Evolutionary conservation across 2,888 invertebrate species (phyloP).

Genomic region (Dasypolia templi): DNA sequence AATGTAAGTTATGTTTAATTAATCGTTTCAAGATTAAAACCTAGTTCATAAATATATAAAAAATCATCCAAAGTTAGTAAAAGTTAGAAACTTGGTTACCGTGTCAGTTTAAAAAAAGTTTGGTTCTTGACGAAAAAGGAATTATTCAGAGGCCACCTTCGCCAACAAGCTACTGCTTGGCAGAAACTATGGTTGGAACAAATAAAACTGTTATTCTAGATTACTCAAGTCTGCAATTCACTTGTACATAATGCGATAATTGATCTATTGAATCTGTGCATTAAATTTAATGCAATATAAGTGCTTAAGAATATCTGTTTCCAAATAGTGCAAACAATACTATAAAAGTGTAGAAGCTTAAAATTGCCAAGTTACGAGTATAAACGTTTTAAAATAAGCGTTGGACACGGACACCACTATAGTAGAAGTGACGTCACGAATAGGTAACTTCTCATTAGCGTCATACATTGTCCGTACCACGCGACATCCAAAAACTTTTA

Average conservation of each 20-base stretch:
- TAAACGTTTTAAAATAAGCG: too few relatives aligned
- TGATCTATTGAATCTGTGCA: not conserved
- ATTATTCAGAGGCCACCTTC: not conserved
- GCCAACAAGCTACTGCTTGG: not conserved
- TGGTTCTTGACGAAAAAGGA: not conserved
- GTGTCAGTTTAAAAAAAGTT: slow-evolving; percentile 12
- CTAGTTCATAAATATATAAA: slow-evolving; percentile 21
- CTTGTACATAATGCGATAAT: too few relatives aligned
- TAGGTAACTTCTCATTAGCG: too few relatives aligned
- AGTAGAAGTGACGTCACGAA: too few relatives aligned
- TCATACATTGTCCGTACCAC: too few relatives aligned
- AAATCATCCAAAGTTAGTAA: not conserved
- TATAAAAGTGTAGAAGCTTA: too few relatives aligned
- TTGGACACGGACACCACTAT: too few relatives aligned
- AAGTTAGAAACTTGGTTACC: not conserved
- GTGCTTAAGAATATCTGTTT: too few relatives aligned
- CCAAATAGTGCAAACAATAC: too few relatives aligned
- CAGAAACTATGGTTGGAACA: not conserved
- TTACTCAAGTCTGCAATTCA: not conserved
- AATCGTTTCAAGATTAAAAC: not conserved
- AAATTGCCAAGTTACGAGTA: too few relatives aligned
- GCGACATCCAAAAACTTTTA: too few relatives aligned
- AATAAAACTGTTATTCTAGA: not conserved
- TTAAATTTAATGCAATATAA: not conserved
- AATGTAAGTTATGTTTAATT: not conserved